Evolutionary conservation across 2,888 invertebrate genomes (phyloP).

Genomic region (Teleogryllus oceanicus): DNA sequence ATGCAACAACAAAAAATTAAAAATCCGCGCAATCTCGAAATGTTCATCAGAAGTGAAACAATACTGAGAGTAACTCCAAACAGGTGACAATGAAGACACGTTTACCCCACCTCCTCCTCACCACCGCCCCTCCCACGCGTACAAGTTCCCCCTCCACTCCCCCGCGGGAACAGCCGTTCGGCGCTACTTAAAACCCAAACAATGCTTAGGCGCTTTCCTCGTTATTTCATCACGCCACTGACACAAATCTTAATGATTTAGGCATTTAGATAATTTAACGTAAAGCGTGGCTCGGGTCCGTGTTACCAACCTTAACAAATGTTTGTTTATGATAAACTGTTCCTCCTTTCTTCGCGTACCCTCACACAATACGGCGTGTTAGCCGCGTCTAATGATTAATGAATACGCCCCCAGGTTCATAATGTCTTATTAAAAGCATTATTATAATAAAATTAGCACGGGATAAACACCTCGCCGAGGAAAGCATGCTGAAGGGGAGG

Average conservation of each 20-base stretch:
- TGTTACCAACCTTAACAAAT: constrained; percentile 1
- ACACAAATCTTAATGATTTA: constrained; percentile 18
- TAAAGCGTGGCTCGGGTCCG: background rate
- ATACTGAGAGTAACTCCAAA: no score
- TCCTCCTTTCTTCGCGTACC: background rate
- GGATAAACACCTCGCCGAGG: background rate
- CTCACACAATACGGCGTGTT: background rate
- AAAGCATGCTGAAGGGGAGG: background rate
- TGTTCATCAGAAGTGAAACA: no score
- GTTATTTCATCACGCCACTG: constrained; percentile 18
- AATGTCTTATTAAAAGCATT: constrained; percentile 10
- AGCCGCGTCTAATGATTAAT: background rate
- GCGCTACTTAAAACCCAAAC: constrained; percentile 10
- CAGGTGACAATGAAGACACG: no score
- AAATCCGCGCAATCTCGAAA: no score
- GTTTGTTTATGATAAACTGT: constrained; percentile 18
- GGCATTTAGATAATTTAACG: constrained; percentile 1
- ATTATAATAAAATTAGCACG: constrained; percentile 6
- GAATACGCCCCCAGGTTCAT: background rate
- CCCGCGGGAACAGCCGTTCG: background rate
- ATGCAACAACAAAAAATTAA: no score
- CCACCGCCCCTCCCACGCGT: background rate
- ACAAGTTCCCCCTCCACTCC: background rate
- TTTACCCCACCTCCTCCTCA: background rate
- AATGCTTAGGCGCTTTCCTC: background rate